Evolutionary conservation across 1,140 invertebrate species (phyloP).

Genomic region (Brachionus calyciflorus): DNA sequence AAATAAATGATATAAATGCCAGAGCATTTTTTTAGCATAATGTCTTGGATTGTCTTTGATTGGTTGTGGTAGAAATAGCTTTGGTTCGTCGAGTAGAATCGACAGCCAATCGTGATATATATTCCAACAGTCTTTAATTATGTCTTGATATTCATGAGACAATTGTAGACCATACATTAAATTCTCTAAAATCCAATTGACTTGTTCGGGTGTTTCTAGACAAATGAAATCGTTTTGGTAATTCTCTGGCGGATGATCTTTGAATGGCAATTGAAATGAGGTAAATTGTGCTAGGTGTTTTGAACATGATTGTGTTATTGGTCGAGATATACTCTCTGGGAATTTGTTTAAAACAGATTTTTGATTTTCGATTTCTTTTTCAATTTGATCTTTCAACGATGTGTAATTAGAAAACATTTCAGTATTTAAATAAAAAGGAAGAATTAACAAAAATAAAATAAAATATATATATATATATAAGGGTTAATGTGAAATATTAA

Average conservation of each 20-base stretch:
- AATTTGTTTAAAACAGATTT: conserved; percentile 43
- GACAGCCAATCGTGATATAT: conserved; percentile 95
- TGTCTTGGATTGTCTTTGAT: conserved; percentile 83
- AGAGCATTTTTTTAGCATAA: conserved; percentile 84
- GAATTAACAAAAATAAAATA: not conserved
- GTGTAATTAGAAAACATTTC: conserved; percentile 30
- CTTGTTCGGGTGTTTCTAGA: conserved; percentile 22
- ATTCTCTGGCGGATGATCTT: conserved; percentile 26
- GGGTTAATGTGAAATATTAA: not conserved
- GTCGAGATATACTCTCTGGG: conserved; percentile 11
- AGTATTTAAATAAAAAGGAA: not conserved
- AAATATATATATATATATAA: not conserved
- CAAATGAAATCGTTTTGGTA: not conserved
- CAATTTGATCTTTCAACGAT: conserved; percentile 29
- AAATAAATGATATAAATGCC: conserved; percentile 90
- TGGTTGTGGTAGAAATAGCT: conserved; percentile 71
- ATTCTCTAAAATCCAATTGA: conserved; percentile 62
- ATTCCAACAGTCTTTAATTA: conserved; percentile 89
- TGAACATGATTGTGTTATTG: conserved; percentile 44
- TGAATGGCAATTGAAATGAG: conserved; percentile 34
- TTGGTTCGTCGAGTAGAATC: conserved; percentile 75
- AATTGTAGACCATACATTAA: conserved; percentile 86
- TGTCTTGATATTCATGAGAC: conserved; percentile 83
- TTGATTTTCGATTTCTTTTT: conserved; percentile 47
- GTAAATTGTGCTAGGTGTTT: conserved; percentile 43